Conservation (phyloP, 2,113 vertebrate species). For the Elephas maximus region DNA sequence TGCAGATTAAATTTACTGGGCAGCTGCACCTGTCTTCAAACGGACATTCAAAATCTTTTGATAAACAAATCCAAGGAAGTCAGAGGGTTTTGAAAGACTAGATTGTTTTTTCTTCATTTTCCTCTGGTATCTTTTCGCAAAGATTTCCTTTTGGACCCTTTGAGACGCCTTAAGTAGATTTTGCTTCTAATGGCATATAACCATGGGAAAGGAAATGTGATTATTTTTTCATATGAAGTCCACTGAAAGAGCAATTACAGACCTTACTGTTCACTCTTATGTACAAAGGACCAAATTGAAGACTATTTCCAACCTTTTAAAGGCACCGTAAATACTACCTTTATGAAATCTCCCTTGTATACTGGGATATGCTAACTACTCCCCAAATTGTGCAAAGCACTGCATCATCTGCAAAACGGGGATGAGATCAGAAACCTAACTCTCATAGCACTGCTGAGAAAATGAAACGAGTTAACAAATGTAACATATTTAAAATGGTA, state of each 20-base stretch:
- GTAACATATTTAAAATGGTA: slow-evolving; percentile 10
- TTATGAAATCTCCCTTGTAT: not conserved
- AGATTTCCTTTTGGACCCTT: slow-evolving; percentile 59
- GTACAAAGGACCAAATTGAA: slow-evolving; percentile 19
- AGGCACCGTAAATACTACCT: not conserved
- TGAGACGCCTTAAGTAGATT: slow-evolving; percentile 63
- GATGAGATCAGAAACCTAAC: not conserved
- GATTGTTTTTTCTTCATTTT: slow-evolving; percentile 57
- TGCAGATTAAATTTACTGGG: slow-evolving; percentile 59
- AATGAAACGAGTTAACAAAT: slow-evolving; percentile 30
- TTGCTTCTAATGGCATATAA: slow-evolving; percentile 53
- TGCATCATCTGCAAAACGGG: not conserved
- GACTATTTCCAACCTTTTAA: not conserved
- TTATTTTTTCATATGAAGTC: slow-evolving; percentile 55
- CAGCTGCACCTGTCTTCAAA: slow-evolving; percentile 68
- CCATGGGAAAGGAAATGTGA: slow-evolving; percentile 44
- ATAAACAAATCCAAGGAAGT: slow-evolving; percentile 72
- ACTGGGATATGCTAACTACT: not conserved
- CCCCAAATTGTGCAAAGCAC: slow-evolving; percentile 20
- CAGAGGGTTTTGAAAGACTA: slow-evolving; percentile 31
- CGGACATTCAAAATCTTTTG: slow-evolving; percentile 67
- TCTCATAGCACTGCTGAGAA: not conserved
- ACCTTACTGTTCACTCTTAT: not conserved
- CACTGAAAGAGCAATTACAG: slow-evolving; percentile 49
- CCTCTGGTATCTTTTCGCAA: slow-evolving; percentile 43